These are phyloP conservation scores for Oryzias woworae DNA, from an alignment of 2,113 vertebrate genomes.

Conservation along the genomic window DNA sequence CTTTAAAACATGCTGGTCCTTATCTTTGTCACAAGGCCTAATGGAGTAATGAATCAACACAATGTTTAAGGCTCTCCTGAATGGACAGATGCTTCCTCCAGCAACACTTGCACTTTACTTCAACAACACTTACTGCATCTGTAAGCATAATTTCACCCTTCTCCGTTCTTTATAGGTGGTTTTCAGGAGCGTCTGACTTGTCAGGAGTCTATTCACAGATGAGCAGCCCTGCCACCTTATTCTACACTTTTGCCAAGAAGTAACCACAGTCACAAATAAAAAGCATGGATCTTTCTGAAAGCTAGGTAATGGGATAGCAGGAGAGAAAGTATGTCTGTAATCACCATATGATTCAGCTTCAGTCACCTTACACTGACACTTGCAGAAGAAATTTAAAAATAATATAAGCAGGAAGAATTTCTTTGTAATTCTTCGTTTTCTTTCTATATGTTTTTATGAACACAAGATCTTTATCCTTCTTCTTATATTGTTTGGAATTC, in stretches of 20 bases:
- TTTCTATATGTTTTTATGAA: too few relatives aligned
- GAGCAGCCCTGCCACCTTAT: slow-evolving; percentile 14
- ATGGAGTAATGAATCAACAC: slow-evolving; percentile 78
- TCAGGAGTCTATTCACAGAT: slow-evolving; percentile 61
- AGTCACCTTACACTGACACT: too few relatives aligned
- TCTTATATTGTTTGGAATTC: too few relatives aligned
- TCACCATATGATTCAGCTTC: slow-evolving; percentile 28
- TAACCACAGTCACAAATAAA: slow-evolving; percentile 27
- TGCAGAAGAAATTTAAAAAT: too few relatives aligned
- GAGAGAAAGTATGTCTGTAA: slow-evolving; percentile 9
- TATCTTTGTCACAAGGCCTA: slow-evolving; percentile 74
- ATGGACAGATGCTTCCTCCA: slow-evolving; percentile 56
- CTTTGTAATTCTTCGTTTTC: too few relatives aligned
- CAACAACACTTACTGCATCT: slow-evolving; percentile 56
- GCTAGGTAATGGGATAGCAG: slow-evolving; percentile 18
- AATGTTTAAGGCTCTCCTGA: slow-evolving; percentile 58
- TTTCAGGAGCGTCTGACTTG: slow-evolving; percentile 59
- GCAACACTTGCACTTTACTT: slow-evolving; percentile 52
- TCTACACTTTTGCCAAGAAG: slow-evolving; percentile 37
- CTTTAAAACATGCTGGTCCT: slow-evolving; percentile 77
- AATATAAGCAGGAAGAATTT: too few relatives aligned
- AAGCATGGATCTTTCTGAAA: slow-evolving; percentile 13
- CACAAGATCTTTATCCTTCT: too few relatives aligned
- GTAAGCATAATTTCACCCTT: slow-evolving; percentile 64
- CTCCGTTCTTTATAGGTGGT: slow-evolving; percentile 55